Percentiles rank a stretch among this genome's conserved stretches.
phyloP scores from a whole-genome alignment of 2,888 invertebrate genomes.

The Actias luna region DNA sequence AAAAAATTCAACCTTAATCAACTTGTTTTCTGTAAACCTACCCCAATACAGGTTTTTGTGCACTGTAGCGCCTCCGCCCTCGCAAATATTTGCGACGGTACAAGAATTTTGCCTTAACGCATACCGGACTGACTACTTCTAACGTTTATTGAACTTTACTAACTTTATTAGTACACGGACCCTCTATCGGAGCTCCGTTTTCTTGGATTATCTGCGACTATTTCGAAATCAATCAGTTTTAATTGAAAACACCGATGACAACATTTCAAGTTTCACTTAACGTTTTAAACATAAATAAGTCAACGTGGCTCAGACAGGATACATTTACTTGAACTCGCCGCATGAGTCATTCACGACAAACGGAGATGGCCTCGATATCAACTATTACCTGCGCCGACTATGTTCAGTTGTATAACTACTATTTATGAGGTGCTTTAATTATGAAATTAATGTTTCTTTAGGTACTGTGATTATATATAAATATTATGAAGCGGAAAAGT shows the following conservation, averaged over 20 bases:
- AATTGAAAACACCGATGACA: conserved; percentile 32
- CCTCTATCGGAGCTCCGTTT: conserved; percentile 23
- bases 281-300: conserved; percentile 20
- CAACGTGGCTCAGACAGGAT: conserved; percentile 24
- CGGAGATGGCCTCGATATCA: conserved; percentile 42
- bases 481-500: too few relatives aligned
- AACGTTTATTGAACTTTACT: conserved; percentile 51
- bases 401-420: neutral
- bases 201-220: conserved; percentile 30
- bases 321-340: conserved; percentile 36
- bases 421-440: conserved; percentile 3
- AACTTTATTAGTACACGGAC: conserved; percentile 25
- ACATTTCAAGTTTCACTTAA: conserved; percentile 21
- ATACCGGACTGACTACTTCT: conserved; percentile 45
- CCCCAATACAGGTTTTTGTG: conserved; percentile 30
- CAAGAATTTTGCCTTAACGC: conserved; percentile 70
- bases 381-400: conserved; percentile 24
- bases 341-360: conserved; percentile 60
- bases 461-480: too few relatives aligned
- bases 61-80: conserved; percentile 41
- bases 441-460: too few relatives aligned
- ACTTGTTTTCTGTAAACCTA: neutral
- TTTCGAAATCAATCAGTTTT: conserved; percentile 31
- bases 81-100: conserved; percentile 60
- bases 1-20: conserved; percentile 15